A percentile compares a stretch with the other conserved stretches of the same genome.
phyloP scores from a whole-genome alignment of 2,888 invertebrate species.

The Crematogaster levior region DNA sequence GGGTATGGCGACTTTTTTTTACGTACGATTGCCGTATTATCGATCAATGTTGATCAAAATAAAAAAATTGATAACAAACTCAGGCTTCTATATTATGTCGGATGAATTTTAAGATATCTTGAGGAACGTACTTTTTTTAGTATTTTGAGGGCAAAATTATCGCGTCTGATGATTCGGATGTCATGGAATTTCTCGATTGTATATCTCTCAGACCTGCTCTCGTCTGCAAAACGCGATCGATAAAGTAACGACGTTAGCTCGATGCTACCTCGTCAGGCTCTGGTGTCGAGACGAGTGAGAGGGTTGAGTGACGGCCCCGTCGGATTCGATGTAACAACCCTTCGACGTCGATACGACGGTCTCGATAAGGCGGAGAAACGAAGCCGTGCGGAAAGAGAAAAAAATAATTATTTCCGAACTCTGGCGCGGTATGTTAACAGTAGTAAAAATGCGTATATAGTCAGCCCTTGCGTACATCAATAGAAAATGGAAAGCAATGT shows the following conservation, averaged over 20 bases:
- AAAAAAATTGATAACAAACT: constrained; percentile 13
- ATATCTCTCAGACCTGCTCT: constrained; percentile 24
- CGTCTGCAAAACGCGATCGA: constrained; percentile 56
- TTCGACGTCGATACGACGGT: constrained; percentile 57
- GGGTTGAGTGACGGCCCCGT: constrained; percentile 59
- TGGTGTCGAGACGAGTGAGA: constrained; percentile 59
- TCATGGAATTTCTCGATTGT: constrained; percentile 34
- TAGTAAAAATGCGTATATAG: constrained; percentile 29
- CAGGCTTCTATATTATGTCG: neutral
- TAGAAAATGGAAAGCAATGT: neutral
- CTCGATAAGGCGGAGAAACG: constrained; percentile 52
- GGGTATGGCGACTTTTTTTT: constrained; percentile 7
- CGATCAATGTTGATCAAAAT: constrained; percentile 2
- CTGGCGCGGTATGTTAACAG: constrained; percentile 24
- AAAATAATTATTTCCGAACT: constrained; percentile 55
- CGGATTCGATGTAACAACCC: constrained; percentile 64
- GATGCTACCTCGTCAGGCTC: constrained; percentile 61
- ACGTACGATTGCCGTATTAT: constrained; percentile 25
- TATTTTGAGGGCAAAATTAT: neutral
- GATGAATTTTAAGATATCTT: constrained; percentile 24
- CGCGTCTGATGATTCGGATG: constrained; percentile 3
- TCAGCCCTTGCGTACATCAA: constrained; percentile 12
- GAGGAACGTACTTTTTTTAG: neutral
- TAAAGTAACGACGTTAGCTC: constrained; percentile 60
- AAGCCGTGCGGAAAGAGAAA: constrained; percentile 47